A percentile compares a stretch with the other conserved stretches of the same genome.
phyloP scores from a whole-genome alignment of 2,113 vertebrate genomes.

The Thamnophis sirtalis region DNA sequence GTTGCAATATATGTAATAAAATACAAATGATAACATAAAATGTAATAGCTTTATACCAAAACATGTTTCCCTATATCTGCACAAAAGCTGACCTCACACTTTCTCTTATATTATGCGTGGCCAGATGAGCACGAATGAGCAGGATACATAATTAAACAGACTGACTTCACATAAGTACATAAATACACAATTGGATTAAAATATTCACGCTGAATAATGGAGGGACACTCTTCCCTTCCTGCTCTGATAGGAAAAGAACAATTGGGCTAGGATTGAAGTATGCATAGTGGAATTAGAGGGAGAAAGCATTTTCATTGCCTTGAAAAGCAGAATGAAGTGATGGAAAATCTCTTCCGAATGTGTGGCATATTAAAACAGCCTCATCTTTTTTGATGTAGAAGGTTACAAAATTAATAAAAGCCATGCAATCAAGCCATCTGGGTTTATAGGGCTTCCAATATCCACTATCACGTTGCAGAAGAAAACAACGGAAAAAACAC shows the following conservation, averaged over 20 bases:
- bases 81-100: fast-evolving
- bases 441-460: neutral
- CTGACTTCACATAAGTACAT: neutral
- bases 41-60: neutral
- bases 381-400: neutral
- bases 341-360: neutral
- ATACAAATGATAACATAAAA: neutral
- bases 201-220: neutral
- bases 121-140: neutral
- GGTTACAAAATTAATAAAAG: neutral
- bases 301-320: neutral
- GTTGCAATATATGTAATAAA: neutral
- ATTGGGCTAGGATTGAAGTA: neutral
- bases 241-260: neutral
- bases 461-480: neutral
- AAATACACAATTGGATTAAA: neutral
- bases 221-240: neutral
- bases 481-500: neutral
- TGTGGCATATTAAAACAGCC: neutral
- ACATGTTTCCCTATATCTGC: neutral
- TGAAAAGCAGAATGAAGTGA: neutral
- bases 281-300: neutral
- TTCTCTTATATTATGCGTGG: neutral
- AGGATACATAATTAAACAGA: neutral
- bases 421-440: neutral